phyloP scores from a whole-genome alignment of 1,140 invertebrate species.

The Drosophila miranda region DNA sequence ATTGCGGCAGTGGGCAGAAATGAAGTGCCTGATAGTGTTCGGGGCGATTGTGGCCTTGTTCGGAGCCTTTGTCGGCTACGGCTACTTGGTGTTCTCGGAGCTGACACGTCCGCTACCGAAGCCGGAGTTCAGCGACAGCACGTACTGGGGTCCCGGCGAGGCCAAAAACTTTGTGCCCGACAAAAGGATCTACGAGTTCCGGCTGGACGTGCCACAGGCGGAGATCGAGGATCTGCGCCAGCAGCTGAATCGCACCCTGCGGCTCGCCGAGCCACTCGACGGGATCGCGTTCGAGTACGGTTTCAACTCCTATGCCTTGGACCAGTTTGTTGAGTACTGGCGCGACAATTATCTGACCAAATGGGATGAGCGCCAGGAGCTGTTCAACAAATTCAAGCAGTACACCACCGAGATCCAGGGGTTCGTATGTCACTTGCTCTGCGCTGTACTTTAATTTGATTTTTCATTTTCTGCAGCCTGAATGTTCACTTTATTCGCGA shows the following conservation, averaged over 20 bases:
- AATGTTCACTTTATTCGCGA: constrained; percentile 89
- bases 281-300: constrained; percentile 89
- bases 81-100: constrained; percentile 63
- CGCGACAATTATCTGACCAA: constrained; percentile 86
- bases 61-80: constrained; percentile 62
- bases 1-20: constrained; percentile 18
- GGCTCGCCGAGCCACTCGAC: constrained; percentile 86
- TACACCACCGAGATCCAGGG: constrained; percentile 89
- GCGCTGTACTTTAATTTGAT: not conserved
- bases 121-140: constrained; percentile 68
- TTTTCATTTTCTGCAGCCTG: constrained; percentile 82
- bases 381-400: constrained; percentile 88
- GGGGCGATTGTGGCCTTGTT: constrained; percentile 66
- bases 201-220: constrained; percentile 45
- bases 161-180: constrained; percentile 62
- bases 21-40: constrained; percentile 70
- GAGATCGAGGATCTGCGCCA: constrained; percentile 85
- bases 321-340: constrained; percentile 88
- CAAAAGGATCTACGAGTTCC: constrained; percentile 59
- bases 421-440: constrained; percentile 29
- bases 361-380: constrained; percentile 87
- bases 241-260: constrained; percentile 84
- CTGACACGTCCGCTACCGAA: constrained; percentile 68
- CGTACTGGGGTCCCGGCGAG: constrained; percentile 75
- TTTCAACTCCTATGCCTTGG: constrained; percentile 87